Conservation (phyloP, 2,797 vertebrate species). For the Tarsius wallacei region DNA sequence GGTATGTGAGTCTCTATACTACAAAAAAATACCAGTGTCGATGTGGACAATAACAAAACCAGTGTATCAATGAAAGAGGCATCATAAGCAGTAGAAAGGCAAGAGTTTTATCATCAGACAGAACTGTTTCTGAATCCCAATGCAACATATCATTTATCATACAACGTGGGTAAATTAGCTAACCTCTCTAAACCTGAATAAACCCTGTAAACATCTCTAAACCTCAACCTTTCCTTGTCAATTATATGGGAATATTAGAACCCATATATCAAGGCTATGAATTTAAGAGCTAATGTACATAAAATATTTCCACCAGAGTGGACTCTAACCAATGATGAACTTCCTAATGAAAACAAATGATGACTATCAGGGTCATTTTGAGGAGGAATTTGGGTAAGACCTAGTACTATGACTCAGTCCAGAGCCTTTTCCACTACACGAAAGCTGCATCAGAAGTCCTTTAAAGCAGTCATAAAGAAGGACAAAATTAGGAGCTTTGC, state of each 20-base stretch:
- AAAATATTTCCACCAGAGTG: background rate
- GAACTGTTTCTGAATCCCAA: background rate
- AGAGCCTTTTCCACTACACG: background rate
- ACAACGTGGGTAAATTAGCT: background rate
- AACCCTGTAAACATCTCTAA: background rate
- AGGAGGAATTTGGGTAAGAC: background rate
- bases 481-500: too few relatives aligned
- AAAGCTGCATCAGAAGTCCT: background rate
- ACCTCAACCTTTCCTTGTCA: background rate
- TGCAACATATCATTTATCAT: background rate
- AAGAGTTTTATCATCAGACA: background rate
- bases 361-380: background rate
- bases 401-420: background rate
- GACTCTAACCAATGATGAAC: background rate
- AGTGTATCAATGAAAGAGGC: background rate
- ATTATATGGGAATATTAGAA: background rate
- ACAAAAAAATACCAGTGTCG: background rate
- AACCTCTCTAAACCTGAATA: background rate
- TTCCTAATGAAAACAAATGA: constrained; percentile 33
- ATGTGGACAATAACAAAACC: background rate
- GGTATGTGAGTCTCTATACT: background rate
- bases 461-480: background rate
- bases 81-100: background rate
- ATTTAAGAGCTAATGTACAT: background rate
- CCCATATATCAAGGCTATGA: background rate